phyloP scores from a whole-genome alignment of 1,140 invertebrate species.

The Mercenaria mercenaria region DNA sequence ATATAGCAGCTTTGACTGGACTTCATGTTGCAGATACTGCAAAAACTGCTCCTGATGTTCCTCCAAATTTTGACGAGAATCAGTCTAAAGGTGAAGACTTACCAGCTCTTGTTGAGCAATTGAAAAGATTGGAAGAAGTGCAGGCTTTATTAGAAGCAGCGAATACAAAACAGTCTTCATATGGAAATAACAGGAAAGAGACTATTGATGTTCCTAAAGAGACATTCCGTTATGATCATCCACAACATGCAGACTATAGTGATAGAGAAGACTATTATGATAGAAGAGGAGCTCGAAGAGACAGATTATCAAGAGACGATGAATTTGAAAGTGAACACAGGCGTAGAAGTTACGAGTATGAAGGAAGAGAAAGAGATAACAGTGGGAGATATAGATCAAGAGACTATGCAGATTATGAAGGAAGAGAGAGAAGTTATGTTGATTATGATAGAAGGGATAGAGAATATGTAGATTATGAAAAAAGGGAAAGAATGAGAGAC shows the following conservation, averaged over 20 bases:
- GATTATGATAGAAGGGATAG: not conserved
- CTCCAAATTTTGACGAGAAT: not conserved
- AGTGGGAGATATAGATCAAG: not conserved
- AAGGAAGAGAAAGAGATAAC: not conserved
- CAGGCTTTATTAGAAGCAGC: not conserved
- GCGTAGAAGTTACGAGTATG: not conserved
- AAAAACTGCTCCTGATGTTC: not conserved
- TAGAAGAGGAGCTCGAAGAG: not conserved
- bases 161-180: not conserved
- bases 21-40: not conserved
- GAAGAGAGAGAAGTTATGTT: not conserved
- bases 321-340: not conserved
- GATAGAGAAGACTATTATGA: not conserved
- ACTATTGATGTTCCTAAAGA: not conserved
- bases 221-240: not conserved
- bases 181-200: not conserved
- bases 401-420: not conserved
- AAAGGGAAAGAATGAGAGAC: not conserved
- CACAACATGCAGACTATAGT: not conserved
- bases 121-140: constrained; percentile 22
- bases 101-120: not conserved
- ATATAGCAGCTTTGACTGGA: constrained; percentile 8
- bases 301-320: not conserved
- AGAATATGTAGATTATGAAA: not conserved
- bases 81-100: not conserved